A percentile compares a stretch with the other conserved stretches of the same genome.
These are phyloP conservation scores for Phyllostomus hastatus DNA, from an alignment of 2,113 vertebrate species.

Conservation along the genomic window DNA sequence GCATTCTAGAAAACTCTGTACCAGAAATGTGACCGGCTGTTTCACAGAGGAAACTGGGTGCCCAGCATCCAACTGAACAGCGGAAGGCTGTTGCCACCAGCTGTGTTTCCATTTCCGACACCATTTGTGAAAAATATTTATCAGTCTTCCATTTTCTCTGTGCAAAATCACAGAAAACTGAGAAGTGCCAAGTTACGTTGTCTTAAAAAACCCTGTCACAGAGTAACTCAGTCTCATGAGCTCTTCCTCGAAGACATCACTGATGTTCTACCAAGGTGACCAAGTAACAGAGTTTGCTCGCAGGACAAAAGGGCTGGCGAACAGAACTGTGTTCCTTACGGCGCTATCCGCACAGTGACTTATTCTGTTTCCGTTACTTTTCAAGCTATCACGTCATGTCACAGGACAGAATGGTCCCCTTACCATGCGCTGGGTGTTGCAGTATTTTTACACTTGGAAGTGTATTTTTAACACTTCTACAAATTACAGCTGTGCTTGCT, in stretches of 20 bases:
- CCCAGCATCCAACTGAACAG: constrained; percentile 21
- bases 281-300: constrained; percentile 58
- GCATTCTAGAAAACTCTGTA: background rate
- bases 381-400: background rate
- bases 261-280: constrained; percentile 43
- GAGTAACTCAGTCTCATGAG: constrained; percentile 30
- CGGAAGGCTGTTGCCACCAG: constrained; percentile 34
- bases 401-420: background rate
- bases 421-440: background rate
- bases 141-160: constrained; percentile 51
- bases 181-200: constrained; percentile 62
- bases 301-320: background rate
- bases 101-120: constrained; percentile 47
- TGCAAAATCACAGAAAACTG: constrained; percentile 70
- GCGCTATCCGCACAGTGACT: constrained; percentile 21
- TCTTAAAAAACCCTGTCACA: constrained; percentile 55
- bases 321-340: constrained; percentile 42
- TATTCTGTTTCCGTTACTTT: constrained; percentile 45
- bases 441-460: constrained; percentile 41
- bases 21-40: background rate
- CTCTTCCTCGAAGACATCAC: constrained; percentile 38
- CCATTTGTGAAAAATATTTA: constrained; percentile 57
- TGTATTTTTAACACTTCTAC: constrained; percentile 46
- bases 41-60: background rate
- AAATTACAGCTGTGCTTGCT: constrained; percentile 51